These are phyloP conservation scores for Aegotheles bennettii DNA, from an alignment of 2,113 vertebrate genomes.

Conservation along the genomic window DNA sequence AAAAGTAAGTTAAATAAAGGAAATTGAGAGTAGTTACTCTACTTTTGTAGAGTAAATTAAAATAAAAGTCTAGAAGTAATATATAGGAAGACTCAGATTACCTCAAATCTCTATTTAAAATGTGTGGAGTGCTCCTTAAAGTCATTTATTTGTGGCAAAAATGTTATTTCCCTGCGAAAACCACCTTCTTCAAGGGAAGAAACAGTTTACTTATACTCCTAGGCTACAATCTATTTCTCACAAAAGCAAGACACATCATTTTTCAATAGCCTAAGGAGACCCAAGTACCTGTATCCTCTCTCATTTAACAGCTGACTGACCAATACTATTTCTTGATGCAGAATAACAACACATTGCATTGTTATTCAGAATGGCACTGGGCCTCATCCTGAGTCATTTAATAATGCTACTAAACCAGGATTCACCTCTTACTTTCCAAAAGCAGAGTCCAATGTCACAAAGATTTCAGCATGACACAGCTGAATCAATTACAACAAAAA, in stretches of 20 bases:
- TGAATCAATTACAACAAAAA: background rate
- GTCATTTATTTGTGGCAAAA: background rate
- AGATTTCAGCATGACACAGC: background rate
- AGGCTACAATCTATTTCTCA: background rate
- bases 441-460: background rate
- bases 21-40: background rate
- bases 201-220: background rate
- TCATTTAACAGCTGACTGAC: background rate
- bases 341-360: background rate
- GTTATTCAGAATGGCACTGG: background rate
- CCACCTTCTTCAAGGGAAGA: background rate
- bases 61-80: background rate
- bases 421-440: background rate
- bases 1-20: background rate
- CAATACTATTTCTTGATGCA: background rate
- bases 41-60: background rate
- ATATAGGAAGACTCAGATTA: background rate
- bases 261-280: background rate
- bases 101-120: background rate
- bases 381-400: background rate
- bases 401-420: background rate
- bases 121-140: rapidly evolving
- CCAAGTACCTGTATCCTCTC: background rate
- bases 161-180: background rate
- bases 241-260: background rate